These are phyloP conservation scores for Poecilia gillii DNA, from an alignment of 2,797 vertebrate species.

Conservation along the genomic window DNA sequence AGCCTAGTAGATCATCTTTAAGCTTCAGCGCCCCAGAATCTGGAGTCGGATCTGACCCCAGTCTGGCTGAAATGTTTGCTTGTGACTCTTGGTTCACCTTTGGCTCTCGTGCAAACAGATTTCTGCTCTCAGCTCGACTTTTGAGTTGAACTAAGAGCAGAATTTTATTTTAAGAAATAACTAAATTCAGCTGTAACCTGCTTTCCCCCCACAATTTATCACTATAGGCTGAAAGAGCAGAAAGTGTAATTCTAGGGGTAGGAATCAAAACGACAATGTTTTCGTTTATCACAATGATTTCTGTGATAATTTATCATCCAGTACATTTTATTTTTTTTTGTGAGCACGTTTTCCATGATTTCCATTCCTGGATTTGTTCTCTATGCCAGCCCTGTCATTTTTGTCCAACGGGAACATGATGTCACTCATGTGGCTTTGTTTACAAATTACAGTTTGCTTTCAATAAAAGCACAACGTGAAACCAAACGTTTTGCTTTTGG, in stretches of 20 bases:
- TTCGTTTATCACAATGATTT: no score
- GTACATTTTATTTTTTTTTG: no score
- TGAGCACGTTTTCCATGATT: no score
- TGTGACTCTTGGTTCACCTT: not conserved
- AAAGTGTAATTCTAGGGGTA: not conserved
- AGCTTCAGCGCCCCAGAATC: not conserved
- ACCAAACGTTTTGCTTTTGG: not conserved
- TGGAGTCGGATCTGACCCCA: not conserved
- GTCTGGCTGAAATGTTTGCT: not conserved
- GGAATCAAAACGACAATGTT: no score
- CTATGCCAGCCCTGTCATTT: no score
- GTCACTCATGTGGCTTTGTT: not conserved
- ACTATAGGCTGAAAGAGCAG: not conserved
- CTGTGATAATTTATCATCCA: no score
- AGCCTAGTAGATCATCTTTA: no score
- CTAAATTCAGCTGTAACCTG: not conserved
- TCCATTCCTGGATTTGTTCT: no score
- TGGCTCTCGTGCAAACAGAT: not conserved
- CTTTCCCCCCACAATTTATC: not conserved
- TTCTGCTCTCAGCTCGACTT: not conserved
- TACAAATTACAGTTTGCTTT: not conserved
- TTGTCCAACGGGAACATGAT: not conserved
- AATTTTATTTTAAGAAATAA: not conserved
- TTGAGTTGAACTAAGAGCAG: not conserved
- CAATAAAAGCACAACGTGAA: not conserved